phyloP scores from a whole-genome alignment of 1,140 invertebrate genomes.

The Drosophila nannoptera region DNA sequence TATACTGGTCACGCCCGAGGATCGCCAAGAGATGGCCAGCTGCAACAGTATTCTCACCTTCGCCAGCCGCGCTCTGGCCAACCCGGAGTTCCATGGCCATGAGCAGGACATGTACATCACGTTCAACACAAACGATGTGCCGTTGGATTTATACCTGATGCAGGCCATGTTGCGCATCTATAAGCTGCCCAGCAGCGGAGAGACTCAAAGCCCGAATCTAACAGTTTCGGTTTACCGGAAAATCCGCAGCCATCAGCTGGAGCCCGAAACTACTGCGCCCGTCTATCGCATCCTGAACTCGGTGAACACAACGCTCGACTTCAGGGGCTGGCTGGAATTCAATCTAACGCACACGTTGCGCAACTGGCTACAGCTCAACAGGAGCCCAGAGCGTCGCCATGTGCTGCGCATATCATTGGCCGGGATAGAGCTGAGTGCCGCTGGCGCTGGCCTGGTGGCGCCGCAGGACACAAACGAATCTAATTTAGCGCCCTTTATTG shows the following conservation, averaged over 20 bases:
- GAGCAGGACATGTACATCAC: slow-evolving; percentile 44
- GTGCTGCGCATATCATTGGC: slow-evolving; percentile 55
- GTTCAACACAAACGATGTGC: slow-evolving; percentile 72
- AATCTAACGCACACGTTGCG: slow-evolving; percentile 61
- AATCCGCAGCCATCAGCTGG: slow-evolving; percentile 44
- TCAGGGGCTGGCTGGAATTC: slow-evolving; percentile 71
- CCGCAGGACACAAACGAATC: slow-evolving; percentile 28
- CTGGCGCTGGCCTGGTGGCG: slow-evolving; percentile 43
- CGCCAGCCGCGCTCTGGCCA: slow-evolving; percentile 36
- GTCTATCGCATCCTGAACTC: slow-evolving; percentile 60
- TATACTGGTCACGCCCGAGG: slow-evolving; percentile 60
- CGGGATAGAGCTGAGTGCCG: slow-evolving; percentile 36
- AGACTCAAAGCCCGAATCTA: slow-evolving; percentile 28
- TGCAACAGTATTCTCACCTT: slow-evolving; percentile 75
- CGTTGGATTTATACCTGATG: slow-evolving; percentile 51
- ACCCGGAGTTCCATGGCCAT: slow-evolving; percentile 6
- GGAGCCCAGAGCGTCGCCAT: slow-evolving; percentile 43
- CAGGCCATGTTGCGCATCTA: slow-evolving; percentile 67
- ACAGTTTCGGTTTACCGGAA: slow-evolving; percentile 61
- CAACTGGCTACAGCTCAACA: slow-evolving; percentile 47
- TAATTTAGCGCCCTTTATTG: slow-evolving; percentile 68
- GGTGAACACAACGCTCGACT: slow-evolving; percentile 55
- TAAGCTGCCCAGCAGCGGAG: slow-evolving; percentile 53
- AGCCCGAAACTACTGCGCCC: slow-evolving; percentile 12
- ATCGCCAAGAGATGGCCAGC: slow-evolving; percentile 67